Evolutionary conservation across 1,140 invertebrate genomes (phyloP).

Genomic region (Anadara kagoshimensis): DNA sequence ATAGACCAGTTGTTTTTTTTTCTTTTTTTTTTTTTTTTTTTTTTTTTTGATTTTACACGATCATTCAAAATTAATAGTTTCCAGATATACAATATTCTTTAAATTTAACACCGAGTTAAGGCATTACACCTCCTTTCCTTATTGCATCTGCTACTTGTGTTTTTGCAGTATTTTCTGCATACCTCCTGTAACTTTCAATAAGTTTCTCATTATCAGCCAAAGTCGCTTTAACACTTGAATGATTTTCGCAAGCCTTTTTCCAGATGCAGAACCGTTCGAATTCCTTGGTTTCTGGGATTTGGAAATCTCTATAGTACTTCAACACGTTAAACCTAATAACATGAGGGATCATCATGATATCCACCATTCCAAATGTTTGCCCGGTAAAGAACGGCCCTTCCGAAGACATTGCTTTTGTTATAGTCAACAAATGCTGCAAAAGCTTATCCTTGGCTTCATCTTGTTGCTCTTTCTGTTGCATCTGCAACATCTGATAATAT

Average conservation of each 20-base stretch:
- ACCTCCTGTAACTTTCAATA: conserved; percentile 37
- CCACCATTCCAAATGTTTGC: conserved; percentile 39
- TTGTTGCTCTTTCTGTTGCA: conserved; percentile 36
- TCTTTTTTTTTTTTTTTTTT: too few species aligned
- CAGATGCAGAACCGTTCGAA: conserved; percentile 44
- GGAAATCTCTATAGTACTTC: conserved; percentile 46
- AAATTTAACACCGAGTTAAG: conserved; percentile 11
- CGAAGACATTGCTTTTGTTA: conserved; percentile 38
- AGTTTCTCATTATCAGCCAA: conserved; percentile 40
- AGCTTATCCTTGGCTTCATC: conserved; percentile 41
- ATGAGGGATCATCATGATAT: conserved; percentile 49
- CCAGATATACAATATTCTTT: too few species aligned
- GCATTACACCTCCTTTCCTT: conserved; percentile 41
- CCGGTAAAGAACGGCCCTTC: conserved; percentile 53
- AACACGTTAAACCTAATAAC: conserved; percentile 32
- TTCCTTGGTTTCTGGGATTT: conserved; percentile 44
- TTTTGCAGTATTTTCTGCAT: conserved; percentile 33
- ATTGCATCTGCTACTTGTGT: conserved; percentile 50
- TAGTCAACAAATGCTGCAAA: conserved; percentile 28
- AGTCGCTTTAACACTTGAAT: conserved; percentile 31
- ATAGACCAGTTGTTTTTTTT: too few species aligned
- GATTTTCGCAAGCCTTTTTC: conserved; percentile 39
- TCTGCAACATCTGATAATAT: conserved; percentile 39
- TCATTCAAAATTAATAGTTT: too few species aligned
- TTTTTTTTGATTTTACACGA: too few species aligned